Percentiles rank a stretch among this genome's conserved stretches.
phyloP scores from a whole-genome alignment of 1,140 invertebrate genomes.

The Atta colombica region DNA sequence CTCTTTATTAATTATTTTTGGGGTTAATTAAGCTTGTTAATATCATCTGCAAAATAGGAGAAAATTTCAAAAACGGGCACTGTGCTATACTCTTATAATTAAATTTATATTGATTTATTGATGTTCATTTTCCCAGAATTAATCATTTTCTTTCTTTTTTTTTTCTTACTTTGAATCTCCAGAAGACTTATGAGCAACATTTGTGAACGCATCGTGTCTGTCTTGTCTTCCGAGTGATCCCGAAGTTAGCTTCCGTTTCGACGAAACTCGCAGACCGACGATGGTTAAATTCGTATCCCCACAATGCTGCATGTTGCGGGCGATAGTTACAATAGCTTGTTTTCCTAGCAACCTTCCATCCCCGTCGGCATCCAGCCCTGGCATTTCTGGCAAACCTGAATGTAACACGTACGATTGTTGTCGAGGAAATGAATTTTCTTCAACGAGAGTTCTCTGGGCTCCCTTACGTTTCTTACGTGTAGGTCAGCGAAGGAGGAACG shows the following conservation, averaged over 20 bases:
- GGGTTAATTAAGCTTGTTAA: not conserved
- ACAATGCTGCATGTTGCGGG: conserved; percentile 35
- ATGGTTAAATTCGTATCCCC: conserved; percentile 58
- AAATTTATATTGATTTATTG: not conserved
- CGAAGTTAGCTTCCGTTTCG: conserved; percentile 35
- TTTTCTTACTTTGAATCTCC: not conserved
- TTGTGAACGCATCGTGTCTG: not conserved
- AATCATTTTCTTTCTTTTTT: not conserved
- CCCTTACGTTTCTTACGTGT: conserved; percentile 45
- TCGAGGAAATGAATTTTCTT: conserved; percentile 65
- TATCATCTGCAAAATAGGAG: not conserved
- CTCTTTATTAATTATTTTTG: no score
- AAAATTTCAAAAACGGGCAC: not conserved
- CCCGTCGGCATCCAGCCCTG: not conserved
- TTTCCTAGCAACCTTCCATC: conserved; percentile 43
- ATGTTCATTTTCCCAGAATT: not conserved
- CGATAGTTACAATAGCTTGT: conserved; percentile 45
- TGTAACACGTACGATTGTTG: conserved; percentile 61
- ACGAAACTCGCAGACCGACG: conserved; percentile 40
- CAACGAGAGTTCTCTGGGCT: conserved; percentile 24
- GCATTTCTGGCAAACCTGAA: conserved; percentile 39
- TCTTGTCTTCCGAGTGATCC: conserved; percentile 28
- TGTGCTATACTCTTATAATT: not conserved
- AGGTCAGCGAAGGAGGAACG: not conserved
- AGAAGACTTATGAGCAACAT: not conserved